Base-by-base conservation (phyloP, 2,113 vertebrate species). In the Lamprotornis superbus region DNA sequence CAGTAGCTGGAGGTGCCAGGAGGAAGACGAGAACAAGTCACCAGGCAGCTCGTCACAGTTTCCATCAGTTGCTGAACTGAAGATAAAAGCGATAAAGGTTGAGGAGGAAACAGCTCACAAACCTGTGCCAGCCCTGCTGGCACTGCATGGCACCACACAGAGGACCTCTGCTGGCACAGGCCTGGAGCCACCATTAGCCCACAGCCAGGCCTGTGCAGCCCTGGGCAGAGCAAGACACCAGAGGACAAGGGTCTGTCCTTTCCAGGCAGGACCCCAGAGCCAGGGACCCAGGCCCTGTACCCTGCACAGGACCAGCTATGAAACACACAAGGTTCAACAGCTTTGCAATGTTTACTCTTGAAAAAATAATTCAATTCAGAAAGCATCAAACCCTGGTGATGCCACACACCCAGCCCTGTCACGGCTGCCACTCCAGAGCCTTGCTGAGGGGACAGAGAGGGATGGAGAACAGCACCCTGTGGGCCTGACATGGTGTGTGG, bases 291-390 rank as follows among this genome's bases (percentile, higher is more conserved):
- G 2, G 35, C 16, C 37, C 46, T 33, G 8, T 13, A 21, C 18
- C 56, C 12, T 1, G 2, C 14, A 5, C 0, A 0, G 52, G 4
- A 12, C 14, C 31, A 57, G 35, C 57, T 12, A 90, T 7, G 8
- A 80, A 86, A 77, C 47, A 89, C 65, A 70, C 0, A 0, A 92
- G 76, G 52, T 56, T 84, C 57, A 94, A 95, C 92, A 95, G 93
- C 88, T 95, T 92, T 87, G 92, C 94, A 95, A 33, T 28, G 46
- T 97, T 97, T 97, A 96, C 75, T 96, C 90, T 86, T 96, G 95
- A 95, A 95, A 97, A 97, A 96, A 96, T 95, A 95, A 90, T 89
- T 92, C 4, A 10, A 81, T 93, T 94, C 64, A 56, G 85, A 94
- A 94, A 95, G 96, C 68, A 0, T 70, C 92, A 73, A 93, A 69